phyloP scores from a whole-genome alignment of 2,113 vertebrate genomes.

The Proteles cristata region DNA sequence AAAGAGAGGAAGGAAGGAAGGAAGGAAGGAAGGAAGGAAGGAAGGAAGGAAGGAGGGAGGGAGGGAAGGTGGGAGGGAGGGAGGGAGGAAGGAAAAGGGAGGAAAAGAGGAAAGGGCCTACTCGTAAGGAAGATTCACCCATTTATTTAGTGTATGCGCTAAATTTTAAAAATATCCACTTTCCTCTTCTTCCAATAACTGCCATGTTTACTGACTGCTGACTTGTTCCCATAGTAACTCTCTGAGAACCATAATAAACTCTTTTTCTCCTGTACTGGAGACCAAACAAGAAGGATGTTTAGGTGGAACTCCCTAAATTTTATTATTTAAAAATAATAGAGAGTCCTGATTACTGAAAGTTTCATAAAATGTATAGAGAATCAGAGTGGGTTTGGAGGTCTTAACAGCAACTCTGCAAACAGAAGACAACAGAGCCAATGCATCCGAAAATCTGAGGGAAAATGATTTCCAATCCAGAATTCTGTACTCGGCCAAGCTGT shows the following conservation, averaged over 20 bases:
- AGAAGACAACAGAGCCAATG: not conserved
- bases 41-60: accelerated
- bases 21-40: not conserved
- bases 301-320: not conserved
- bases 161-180: not conserved
- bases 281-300: not conserved
- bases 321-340: not conserved
- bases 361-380: not conserved
- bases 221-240: not conserved
- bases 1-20: accelerated
- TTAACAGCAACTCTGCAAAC: not conserved
- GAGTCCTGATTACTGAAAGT: not conserved
- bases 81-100: not conserved
- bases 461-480: not conserved
- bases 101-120: not conserved
- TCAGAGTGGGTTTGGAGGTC: not conserved
- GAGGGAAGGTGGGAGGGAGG: not conserved
- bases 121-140: not conserved
- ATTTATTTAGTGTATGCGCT: not conserved
- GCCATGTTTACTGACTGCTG: not conserved
- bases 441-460: not conserved
- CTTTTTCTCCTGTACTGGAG: not conserved
- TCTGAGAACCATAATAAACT: not conserved
- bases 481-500: not conserved
- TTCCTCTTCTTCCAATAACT: not conserved